Conservation (phyloP, 1,140 invertebrate genomes). For the Cryptotermes secundus region DNA sequence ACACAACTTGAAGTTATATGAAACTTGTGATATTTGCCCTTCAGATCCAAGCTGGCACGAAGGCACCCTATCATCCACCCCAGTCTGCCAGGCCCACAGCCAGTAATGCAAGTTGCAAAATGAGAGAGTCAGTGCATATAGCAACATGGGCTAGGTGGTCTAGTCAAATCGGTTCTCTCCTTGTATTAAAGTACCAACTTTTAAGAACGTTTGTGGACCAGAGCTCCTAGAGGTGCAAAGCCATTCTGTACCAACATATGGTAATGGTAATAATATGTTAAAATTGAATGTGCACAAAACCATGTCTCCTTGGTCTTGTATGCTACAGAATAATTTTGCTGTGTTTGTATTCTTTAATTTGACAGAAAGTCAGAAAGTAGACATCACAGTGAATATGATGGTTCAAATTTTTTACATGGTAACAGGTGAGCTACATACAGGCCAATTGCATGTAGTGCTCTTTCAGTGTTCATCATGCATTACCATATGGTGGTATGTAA, state of each 20-base stretch:
- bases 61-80: conserved; percentile 25
- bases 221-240: no score
- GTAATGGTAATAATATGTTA: not conserved
- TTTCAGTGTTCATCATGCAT: not conserved
- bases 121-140: not conserved
- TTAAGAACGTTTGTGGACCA: conserved; percentile 6
- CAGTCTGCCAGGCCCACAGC: not conserved
- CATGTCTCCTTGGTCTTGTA: not conserved
- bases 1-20: not conserved
- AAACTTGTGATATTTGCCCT: not conserved
- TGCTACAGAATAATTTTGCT: conserved; percentile 2
- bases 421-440: not conserved
- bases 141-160: not conserved
- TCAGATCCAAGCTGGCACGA: conserved; percentile 34
- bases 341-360: not conserved
- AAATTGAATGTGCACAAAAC: not conserved
- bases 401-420: not conserved
- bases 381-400: no score
- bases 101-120: conserved; percentile 22
- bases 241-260: conserved; percentile 21
- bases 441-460: not conserved
- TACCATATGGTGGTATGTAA: conserved; percentile 15
- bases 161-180: conserved; percentile 19
- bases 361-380: not conserved
- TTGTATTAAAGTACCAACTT: not conserved